These are phyloP conservation scores for Sebastes fasciatus DNA, from an alignment of 2,113 vertebrate genomes.

Conservation along the genomic window DNA sequence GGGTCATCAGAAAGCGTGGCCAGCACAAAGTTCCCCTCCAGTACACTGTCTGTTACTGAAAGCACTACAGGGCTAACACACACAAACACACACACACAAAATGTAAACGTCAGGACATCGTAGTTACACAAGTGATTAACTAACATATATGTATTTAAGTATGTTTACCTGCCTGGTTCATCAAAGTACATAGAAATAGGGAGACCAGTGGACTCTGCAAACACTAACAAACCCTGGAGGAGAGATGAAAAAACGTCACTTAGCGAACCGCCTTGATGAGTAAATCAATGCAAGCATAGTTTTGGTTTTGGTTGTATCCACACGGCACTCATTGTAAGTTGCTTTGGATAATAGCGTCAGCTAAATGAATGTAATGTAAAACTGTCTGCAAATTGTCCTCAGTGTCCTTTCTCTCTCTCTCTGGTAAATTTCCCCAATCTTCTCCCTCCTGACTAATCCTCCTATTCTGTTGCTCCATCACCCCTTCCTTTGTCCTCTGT, in stretches of 20 bases:
- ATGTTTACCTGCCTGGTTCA: conserved; percentile 87
- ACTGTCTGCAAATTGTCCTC: not conserved
- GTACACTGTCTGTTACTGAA: conserved; percentile 86
- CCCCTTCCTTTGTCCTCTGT: not conserved
- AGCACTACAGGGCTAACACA: conserved; percentile 89
- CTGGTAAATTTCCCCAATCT: not conserved
- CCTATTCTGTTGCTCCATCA: not conserved
- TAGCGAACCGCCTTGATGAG: not conserved
- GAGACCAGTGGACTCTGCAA: conserved; percentile 90
- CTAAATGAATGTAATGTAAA: not conserved
- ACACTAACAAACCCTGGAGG: conserved; percentile 89
- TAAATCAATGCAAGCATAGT: not conserved
- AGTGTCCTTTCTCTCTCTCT: not conserved
- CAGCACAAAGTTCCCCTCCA: conserved; percentile 93
- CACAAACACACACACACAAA: conserved; percentile 25
- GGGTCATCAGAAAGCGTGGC: conserved; percentile 88
- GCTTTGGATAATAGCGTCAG: not conserved
- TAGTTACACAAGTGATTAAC: not conserved
- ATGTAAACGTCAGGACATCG: not conserved
- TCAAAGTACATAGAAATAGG: conserved; percentile 90
- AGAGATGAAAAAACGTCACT: conserved; percentile 7
- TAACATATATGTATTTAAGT: not conserved
- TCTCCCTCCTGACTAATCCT: not conserved
- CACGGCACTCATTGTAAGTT: not conserved
- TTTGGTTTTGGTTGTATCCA: not conserved